A percentile compares a stretch with the other conserved stretches of the same genome.
Evolutionary conservation across 2,797 vertebrate genomes (phyloP).

Genomic region (Morelia viridis): DNA sequence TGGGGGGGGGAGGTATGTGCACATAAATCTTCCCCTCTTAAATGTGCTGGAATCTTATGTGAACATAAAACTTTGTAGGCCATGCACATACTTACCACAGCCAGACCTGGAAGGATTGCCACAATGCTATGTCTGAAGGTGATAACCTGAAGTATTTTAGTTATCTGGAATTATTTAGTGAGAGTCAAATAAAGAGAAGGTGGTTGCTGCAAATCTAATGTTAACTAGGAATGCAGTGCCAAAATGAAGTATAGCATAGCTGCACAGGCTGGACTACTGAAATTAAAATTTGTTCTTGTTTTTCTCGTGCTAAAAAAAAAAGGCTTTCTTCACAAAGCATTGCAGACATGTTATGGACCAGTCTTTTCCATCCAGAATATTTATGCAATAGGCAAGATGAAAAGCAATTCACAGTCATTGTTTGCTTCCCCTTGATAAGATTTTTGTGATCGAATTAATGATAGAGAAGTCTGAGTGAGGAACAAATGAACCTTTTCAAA

Average conservation of each 20-base stretch:
- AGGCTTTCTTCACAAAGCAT: not conserved
- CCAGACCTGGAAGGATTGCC: too few relatives aligned
- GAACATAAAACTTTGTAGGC: not conserved
- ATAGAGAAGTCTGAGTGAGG: not conserved
- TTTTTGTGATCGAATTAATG: not conserved
- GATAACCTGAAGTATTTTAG: not conserved
- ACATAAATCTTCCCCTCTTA: not conserved
- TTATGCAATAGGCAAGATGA: not conserved
- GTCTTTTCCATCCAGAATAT: not conserved
- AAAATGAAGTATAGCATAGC: not conserved
- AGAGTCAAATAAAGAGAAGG: not conserved
- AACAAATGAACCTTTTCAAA: not conserved
- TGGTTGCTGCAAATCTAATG: not conserved
- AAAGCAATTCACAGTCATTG: not conserved
- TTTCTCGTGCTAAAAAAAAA: not conserved
- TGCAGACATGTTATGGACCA: not conserved
- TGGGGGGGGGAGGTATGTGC: not conserved
- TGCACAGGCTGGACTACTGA: not conserved
- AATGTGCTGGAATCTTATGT: not conserved
- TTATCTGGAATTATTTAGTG: not conserved
- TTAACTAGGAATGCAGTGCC: not conserved
- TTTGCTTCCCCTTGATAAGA: not conserved
- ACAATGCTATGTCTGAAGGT: not conserved
- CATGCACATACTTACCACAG: not conserved
- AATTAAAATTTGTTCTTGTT: not conserved